A percentile compares a stretch with the other conserved stretches of the same genome.
These are phyloP conservation scores for Ptilorrhoa leucosticta DNA, from an alignment of 2,113 vertebrate species.

Conservation along the genomic window DNA sequence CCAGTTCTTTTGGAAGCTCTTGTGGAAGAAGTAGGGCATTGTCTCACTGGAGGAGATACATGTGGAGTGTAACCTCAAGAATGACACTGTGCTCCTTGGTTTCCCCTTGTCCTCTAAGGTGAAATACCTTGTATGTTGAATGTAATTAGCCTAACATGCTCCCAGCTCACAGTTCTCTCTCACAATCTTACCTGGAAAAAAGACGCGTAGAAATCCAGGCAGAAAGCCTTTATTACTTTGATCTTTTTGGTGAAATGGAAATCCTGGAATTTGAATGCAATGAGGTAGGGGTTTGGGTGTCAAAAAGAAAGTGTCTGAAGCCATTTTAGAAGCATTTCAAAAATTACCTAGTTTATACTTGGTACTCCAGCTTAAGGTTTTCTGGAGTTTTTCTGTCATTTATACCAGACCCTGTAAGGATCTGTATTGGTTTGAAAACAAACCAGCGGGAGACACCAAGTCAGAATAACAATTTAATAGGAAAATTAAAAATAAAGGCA, in stretches of 20 bases:
- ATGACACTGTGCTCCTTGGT: accelerated
- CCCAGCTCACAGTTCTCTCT: background rate
- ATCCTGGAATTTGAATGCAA: background rate
- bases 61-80: background rate
- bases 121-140: background rate
- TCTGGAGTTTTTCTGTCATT: background rate
- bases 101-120: background rate
- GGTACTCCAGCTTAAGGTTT: accelerated
- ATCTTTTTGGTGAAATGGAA: background rate
- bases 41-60: background rate
- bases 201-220: background rate
- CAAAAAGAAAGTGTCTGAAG: background rate
- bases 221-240: background rate
- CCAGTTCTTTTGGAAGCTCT: background rate
- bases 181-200: background rate
- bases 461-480: too few species aligned
- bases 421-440: too few species aligned
- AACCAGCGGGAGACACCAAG: too few species aligned
- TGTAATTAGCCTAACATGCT: background rate
- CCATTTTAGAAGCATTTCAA: background rate
- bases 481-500: too few species aligned
- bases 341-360: background rate
- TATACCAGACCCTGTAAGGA: background rate
- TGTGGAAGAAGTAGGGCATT: background rate
- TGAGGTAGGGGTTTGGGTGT: background rate